Percentiles rank a stretch among this genome's conserved stretches.
phyloP scores from a whole-genome alignment of 2,888 invertebrate species.

The Drosophila nigritarsus region DNA sequence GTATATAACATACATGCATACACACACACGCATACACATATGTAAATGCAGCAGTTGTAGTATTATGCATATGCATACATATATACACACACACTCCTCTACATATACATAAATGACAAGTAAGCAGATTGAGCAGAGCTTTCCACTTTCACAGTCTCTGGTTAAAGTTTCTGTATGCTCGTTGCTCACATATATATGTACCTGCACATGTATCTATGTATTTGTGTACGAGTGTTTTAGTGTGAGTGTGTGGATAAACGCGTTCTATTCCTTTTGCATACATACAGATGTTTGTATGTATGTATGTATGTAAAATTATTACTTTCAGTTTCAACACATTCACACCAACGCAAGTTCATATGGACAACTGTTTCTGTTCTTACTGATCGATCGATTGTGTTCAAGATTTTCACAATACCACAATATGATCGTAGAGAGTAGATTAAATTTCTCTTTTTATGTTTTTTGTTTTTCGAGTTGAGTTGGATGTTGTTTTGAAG shows the following conservation, averaged over 20 bases:
- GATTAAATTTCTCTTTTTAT: conserved; percentile 48
- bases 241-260: conserved; percentile 38
- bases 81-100: background rate
- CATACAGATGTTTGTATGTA: conserved; percentile 13
- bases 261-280: conserved; percentile 53
- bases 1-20: conserved; percentile 23
- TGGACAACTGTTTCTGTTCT: conserved; percentile 45
- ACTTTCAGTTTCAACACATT: conserved; percentile 70
- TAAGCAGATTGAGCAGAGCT: conserved; percentile 48
- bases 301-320: conserved; percentile 24
- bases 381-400: conserved; percentile 33
- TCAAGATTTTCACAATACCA: conserved; percentile 23
- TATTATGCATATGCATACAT: conserved; percentile 15
- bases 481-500: conserved; percentile 55
- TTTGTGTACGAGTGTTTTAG: conserved; percentile 18
- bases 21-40: conserved; percentile 18
- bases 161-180: conserved; percentile 43
- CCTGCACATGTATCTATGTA: conserved; percentile 16
- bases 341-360: conserved; percentile 43
- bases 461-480: conserved; percentile 23
- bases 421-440: conserved; percentile 33
- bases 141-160: conserved; percentile 61
- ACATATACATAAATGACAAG: conserved; percentile 7
- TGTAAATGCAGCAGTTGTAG: conserved; percentile 19
- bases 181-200: conserved; percentile 13